A percentile compares a stretch with the other conserved stretches of the same genome.
Conservation (phyloP, 2,888 invertebrate genomes). For the Terebella lapidaria region DNA sequence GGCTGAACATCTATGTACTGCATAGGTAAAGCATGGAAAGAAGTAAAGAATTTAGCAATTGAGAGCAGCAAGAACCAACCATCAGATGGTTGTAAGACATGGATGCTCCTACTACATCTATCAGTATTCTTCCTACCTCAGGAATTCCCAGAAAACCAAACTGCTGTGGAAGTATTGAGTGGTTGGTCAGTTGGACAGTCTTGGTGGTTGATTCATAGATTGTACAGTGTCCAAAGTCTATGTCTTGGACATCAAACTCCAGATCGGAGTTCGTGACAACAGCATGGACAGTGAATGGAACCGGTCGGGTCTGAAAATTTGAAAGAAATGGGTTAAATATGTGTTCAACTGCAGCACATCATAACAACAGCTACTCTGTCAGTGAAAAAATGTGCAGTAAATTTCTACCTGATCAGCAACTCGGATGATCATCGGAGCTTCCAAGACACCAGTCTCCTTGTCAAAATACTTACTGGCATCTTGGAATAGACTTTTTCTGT, state of each 20-base stretch:
- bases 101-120: too few relatives aligned
- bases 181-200: slow-evolving; percentile 46
- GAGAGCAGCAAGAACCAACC: not conserved
- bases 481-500: slow-evolving; percentile 30
- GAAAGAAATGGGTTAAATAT: not conserved
- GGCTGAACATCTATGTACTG: slow-evolving; percentile 53
- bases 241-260: slow-evolving; percentile 39
- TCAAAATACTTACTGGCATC: slow-evolving; percentile 50
- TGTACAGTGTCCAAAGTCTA: slow-evolving; percentile 51
- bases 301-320: slow-evolving; percentile 42
- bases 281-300: slow-evolving; percentile 49
- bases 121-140: too few relatives aligned
- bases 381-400: not conserved
- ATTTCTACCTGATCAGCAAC: slow-evolving; percentile 50
- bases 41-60: not conserved
- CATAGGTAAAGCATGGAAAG: too few relatives aligned
- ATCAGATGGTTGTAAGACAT: too few relatives aligned
- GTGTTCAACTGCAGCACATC: too few relatives aligned
- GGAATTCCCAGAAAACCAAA: slow-evolving; percentile 52
- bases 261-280: slow-evolving; percentile 51
- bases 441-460: slow-evolving; percentile 48
- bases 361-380: not conserved
- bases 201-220: slow-evolving; percentile 47
- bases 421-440: slow-evolving; percentile 50
- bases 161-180: slow-evolving; percentile 50